Base-by-base conservation (phyloP, 2,797 vertebrate genomes). In the Emydoidea blandingii region DNA sequence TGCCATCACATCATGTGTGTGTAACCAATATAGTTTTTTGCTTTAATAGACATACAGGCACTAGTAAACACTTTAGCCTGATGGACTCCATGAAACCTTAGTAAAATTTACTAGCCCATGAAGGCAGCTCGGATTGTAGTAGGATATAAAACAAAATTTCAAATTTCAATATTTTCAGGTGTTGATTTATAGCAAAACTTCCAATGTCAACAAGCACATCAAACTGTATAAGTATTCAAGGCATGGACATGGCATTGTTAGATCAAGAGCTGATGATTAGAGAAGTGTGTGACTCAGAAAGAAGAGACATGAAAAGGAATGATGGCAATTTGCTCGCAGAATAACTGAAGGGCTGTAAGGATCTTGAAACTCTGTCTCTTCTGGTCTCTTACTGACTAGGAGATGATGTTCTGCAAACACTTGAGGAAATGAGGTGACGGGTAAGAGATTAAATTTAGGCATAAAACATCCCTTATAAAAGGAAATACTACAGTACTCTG, bases 391-490 rank as follows among this genome's bases (percentile, higher is more conserved):
- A 95, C 86, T 86, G 93, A 93, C 93, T 79, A 96, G 79, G 95
- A 94, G 1, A 78, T 31, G 29, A 15, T 92, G 95, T 92, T 97
- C 93, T 91, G 87, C 91, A 95, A 72, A 87, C 23, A 27, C 62
- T 83, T 92, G 53, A 89, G 91, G 83, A 4, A 50, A 41, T 41
- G 37, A 72, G n/a, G 37, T 72, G n/a, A 52, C 54, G 94, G 93
- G 81, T 2, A 41, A 94, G 12, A 83, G 81, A 41, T 4, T 83
- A 95, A 96, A 86, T 89, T 85, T 79, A 89, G 47, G 53, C 53
- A 88, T 85, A 76, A 92, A 89, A 80, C 5, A 44, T 85, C 78
- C 94, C 81, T 93, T 93, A 78, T 57, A 23, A 56, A 96, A 94
- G 44, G 74, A 47, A 74, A 29, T 49, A 16, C 25, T 49, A 78